Evolutionary conservation across 2,113 vertebrate species (phyloP).

Genomic region (Holacanthus passer): DNA sequence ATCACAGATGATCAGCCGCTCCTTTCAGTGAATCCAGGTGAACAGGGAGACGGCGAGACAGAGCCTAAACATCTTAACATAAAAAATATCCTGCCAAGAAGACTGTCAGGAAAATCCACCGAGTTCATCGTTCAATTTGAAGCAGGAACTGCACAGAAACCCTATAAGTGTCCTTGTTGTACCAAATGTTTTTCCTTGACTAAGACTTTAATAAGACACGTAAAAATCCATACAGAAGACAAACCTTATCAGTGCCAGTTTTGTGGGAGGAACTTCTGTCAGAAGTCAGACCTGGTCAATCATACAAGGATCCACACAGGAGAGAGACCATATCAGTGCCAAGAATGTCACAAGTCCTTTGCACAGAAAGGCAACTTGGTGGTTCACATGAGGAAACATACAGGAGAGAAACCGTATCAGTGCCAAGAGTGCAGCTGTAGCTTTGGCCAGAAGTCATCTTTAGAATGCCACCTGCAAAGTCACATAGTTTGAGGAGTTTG

Average conservation of each 20-base stretch:
- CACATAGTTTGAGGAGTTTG: background rate
- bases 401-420: conserved; percentile 5
- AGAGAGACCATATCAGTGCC: conserved; percentile 44
- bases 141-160: conserved; percentile 38
- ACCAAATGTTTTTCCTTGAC: conserved; percentile 52
- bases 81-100: background rate
- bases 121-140: conserved; percentile 17
- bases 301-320: conserved; percentile 53
- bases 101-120: background rate
- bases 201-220: conserved; percentile 53
- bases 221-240: conserved; percentile 43
- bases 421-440: conserved; percentile 17
- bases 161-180: conserved; percentile 56
- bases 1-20: background rate
- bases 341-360: conserved; percentile 40
- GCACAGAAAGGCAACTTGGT: conserved; percentile 54
- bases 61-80: background rate
- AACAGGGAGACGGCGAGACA: background rate
- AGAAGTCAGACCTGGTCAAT: conserved; percentile 58
- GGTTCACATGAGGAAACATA: conserved; percentile 50
- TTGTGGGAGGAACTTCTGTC: conserved; percentile 55
- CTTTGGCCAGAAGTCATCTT: background rate
- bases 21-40: background rate
- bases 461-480: background rate
- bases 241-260: conserved; percentile 42